These are phyloP conservation scores for Cryptomyrus ogoouensis DNA, from an alignment of 2,113 vertebrate genomes.

Conservation along the genomic window DNA sequence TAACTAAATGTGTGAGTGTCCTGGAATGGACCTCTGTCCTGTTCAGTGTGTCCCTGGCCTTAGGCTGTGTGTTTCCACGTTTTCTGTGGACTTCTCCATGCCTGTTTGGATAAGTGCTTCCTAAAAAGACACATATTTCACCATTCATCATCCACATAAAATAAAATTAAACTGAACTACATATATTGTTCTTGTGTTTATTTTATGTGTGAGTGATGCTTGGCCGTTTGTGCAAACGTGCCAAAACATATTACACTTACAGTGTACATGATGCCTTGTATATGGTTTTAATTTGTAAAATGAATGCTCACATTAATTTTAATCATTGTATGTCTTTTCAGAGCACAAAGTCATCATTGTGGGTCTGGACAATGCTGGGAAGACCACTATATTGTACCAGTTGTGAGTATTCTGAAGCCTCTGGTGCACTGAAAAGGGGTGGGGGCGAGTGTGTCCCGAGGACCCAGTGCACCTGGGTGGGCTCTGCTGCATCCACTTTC, in stretches of 20 bases:
- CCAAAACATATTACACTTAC: not conserved
- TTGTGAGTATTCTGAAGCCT: slow-evolving; percentile 75
- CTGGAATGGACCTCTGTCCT: not conserved
- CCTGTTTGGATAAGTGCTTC: not conserved
- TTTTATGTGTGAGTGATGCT: not conserved
- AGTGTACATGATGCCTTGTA: not conserved
- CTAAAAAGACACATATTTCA: not conserved
- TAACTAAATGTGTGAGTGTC: not conserved
- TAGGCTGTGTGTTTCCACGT: not conserved
- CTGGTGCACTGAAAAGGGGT: not conserved
- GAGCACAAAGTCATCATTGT: slow-evolving; percentile 99
- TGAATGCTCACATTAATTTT: not conserved
- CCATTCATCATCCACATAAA: not conserved
- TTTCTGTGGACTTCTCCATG: not conserved
- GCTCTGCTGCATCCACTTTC: not conserved
- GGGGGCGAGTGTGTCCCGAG: not conserved
- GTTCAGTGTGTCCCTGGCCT: not conserved
- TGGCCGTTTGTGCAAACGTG: not conserved
- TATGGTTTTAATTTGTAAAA: not conserved
- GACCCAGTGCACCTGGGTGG: not conserved
- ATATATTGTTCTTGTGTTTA: not conserved
- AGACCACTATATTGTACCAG: slow-evolving; percentile 97
- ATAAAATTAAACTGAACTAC: not conserved
- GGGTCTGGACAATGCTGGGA: slow-evolving; percentile 96
- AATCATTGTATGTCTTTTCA: slow-evolving; percentile 54